These are phyloP conservation scores for Xylota sylvarum DNA, from an alignment of 2,888 invertebrate species.

Conservation along the genomic window DNA sequence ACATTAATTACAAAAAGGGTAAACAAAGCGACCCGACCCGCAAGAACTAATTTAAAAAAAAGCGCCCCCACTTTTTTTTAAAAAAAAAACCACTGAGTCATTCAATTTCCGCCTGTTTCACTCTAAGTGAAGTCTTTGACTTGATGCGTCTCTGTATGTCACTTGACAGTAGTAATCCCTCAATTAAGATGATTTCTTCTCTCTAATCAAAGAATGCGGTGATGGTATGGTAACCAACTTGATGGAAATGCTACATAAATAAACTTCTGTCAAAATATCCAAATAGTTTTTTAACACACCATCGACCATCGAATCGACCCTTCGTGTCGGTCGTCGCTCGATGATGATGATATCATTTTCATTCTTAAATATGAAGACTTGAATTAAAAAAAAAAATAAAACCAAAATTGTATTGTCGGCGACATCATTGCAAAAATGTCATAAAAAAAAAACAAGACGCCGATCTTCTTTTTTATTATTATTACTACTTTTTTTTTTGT, in stretches of 20 bases:
- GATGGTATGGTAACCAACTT: constrained; percentile 32
- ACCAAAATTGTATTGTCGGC: constrained; percentile 39
- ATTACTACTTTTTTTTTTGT: constrained; percentile 29
- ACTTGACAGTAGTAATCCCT: constrained; percentile 68
- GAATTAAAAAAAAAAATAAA: neutral
- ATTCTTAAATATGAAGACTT: constrained; percentile 40
- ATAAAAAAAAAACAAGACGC: constrained; percentile 66
- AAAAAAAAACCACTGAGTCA: constrained; percentile 58
- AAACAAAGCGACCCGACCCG: constrained; percentile 72
- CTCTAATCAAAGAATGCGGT: constrained; percentile 53
- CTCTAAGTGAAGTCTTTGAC: constrained; percentile 25
- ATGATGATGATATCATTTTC: constrained; percentile 67
- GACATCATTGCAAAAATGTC: constrained; percentile 67
- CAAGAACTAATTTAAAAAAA: constrained; percentile 58
- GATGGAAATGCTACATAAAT: constrained; percentile 71
- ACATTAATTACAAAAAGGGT: constrained; percentile 75
- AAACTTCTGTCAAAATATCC: constrained; percentile 62
- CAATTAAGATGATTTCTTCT: constrained; percentile 68
- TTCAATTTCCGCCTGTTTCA: constrained; percentile 63
- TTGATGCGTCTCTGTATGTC: constrained; percentile 44
- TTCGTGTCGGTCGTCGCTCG: neutral
- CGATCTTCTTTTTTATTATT: constrained; percentile 39
- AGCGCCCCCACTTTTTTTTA: constrained; percentile 60
- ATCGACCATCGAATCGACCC: constrained; percentile 33
- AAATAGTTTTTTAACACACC: constrained; percentile 36